A percentile compares a stretch with the other conserved stretches of the same genome.
phyloP scores from a whole-genome alignment of 2,888 invertebrate genomes.

The Coenonympha arcania region DNA sequence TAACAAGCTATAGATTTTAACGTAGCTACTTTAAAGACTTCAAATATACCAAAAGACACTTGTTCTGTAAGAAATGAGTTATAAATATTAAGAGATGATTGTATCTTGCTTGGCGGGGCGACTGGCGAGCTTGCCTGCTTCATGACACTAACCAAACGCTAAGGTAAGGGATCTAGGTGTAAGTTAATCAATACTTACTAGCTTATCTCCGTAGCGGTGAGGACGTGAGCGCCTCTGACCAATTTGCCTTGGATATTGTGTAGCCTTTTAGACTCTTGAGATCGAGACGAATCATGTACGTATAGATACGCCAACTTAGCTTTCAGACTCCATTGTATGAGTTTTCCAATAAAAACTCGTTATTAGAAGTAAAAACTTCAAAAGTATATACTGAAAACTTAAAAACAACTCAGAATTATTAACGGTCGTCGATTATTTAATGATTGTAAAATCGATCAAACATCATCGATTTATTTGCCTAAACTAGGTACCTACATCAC shows the following conservation, averaged over 20 bases:
- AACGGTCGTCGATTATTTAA: neutral
- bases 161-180: conserved; percentile 57
- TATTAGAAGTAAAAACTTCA: neutral
- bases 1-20: neutral
- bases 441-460: too few species aligned
- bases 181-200: too few species aligned
- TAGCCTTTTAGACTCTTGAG: conserved; percentile 67
- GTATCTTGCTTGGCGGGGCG: conserved; percentile 51
- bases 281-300: conserved; percentile 69
- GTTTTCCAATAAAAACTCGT: neutral
- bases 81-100: conserved; percentile 48
- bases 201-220: conserved; percentile 63
- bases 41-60: neutral
- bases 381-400: too few species aligned
- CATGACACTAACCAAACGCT: conserved; percentile 53
- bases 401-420: too few species aligned
- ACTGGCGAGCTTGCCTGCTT: conserved; percentile 55
- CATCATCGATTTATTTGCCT: too few species aligned
- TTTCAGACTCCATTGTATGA: conserved; percentile 44
- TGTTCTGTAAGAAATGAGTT: neutral
- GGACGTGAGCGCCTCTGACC: conserved; percentile 70
- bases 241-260: conserved; percentile 74
- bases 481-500: too few species aligned
- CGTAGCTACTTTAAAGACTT: neutral
- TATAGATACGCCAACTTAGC: conserved; percentile 67